Evolutionary conservation across 2,888 invertebrate species (phyloP), one percentile per base, ranked within the genome.

Genomic region (Stenotaenia linearis): DNA sequence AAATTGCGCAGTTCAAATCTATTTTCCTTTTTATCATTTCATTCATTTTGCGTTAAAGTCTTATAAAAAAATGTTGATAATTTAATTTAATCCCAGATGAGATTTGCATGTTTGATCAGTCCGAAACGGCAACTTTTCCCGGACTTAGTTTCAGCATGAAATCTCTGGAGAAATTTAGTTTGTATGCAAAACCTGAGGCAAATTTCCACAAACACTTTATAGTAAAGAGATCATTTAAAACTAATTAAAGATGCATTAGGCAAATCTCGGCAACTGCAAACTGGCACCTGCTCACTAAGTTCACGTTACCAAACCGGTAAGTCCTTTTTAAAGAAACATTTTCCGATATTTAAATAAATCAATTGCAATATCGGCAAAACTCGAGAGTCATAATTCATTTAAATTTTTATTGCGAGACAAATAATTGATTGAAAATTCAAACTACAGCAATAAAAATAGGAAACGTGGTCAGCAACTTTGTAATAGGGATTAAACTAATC

Each of bases 401-500:
- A 69, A 69, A 69, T 69, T 69, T 25, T 69, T 25, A 28, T 69
- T 69, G 7, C 15, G 18, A 50, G 18, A 50, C 18, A 23, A 69
- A 69, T 69, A 69, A 12, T 28, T 69, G 25, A 69, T 69, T 69
- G 69, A 69, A 69, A 69, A 28, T 69, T 69, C 69, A 25, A 69
- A 69, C 69, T 69, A 12, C 10, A 12, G 69, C 28, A 69, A 69
- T 69, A 69, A 69, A 69, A 69, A 69, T 69, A 69, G 25, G 28
- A 12, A n/a, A 50, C 18, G 69, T 28, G 69, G 69, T 69, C 9
- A 28, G 69, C 69, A 28, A 69, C 69, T 69, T n/a, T 69, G 69
- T 69, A 69, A 69, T 69, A 28, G 69, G 69, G 69, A 69, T 69
- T 69, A 69, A 69, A 69, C 69, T 69, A 69, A 69, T 69, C 69